Evolutionary conservation across 2,888 invertebrate species (phyloP), one percentile per base, ranked within the genome.

Genomic region (Cacoxenus indagator): DNA sequence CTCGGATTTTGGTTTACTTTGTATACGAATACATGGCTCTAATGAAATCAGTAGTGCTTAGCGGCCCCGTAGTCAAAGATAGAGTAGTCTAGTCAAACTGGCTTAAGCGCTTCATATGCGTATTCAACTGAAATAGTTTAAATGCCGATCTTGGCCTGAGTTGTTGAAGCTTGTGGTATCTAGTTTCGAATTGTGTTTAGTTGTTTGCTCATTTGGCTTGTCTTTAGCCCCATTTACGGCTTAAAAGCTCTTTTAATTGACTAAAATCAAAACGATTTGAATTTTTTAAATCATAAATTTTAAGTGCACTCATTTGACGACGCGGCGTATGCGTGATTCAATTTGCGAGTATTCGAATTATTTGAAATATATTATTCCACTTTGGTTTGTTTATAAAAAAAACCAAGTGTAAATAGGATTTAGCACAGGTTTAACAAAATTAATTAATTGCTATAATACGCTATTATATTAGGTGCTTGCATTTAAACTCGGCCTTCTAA

Each of bases 41-140:
- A 82, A 82, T 82, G 81, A 82, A 82, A 81, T 82, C 82, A 83
- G 78, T 75, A 80, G 80, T 77, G 76, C 80, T 80, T 77, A n/a
- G n/a, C n/a, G n/a, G n/a, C n/a, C n/a, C n/a, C n/a, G n/a, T n/a
- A n/a, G n/a, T n/a, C n/a, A n/a, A n/a, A n/a, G n/a, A 65, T 31
- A 65, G 19, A 26, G 22, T 26, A n/a, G 24, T 43, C 51, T 29
- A 31, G 61, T 62, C 24, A 9, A 62, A 62, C 24, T 62, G 43
- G 8, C 48, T 48, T 0, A 8, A 0, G 22, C 6, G 43, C 17
- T 43, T 6, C 1, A 14, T 22, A 5, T 8, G 61, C 37, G 14
- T 17, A 4, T 19, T 22, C 22, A 43, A 43, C 17, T 43, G 43
- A 62, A 62, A 62, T 62, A 62, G 61, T 62, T 62, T 62, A 62